Base-by-base conservation (phyloP, 2,113 vertebrate species). In the Potamarius usumacintae region DNA sequence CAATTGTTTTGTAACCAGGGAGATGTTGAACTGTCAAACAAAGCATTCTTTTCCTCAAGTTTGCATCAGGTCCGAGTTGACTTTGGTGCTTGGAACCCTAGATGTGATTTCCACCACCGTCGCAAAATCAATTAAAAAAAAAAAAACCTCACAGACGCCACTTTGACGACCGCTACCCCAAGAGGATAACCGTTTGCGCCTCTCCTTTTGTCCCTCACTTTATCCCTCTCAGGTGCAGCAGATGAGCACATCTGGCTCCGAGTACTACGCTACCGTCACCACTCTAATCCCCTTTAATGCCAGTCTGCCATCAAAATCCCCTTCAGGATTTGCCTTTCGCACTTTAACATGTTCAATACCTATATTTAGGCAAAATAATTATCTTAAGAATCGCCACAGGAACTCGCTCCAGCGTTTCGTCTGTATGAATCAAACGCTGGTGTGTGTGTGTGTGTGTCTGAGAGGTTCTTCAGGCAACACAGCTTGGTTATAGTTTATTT, bases 241-340 rank as follows among this genome's bases (percentile, higher is more conserved):
- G 81, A 62, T 7, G 27, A 83, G 17, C 58, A 53, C 80, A 87
- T 80, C 79, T 82, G 79, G 50, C 52, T 72, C n/a, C 22, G 27
- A 77, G 84, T 30, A 25, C 67, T 74, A 82, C n/a, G 15, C 42
- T 14, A 42, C 50, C 4, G 79, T 78, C 67, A 86, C 81, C 85
- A 74, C 82, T 53, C 12, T 84, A 87, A 89, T 86, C 88, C 69
- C 22, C 48, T 65, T 85, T 74, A 85, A 58, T 76, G 30, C 50
- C 81, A 79, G 63, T 86, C 69, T 67, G 52, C 25, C 48, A 20
- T 25, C 20, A 42, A 67, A 86, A 86, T 79, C 62, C 62, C 62
- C 60, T 67, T 52, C 50, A 50, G 83, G 69, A 74, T 60, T 57
- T 17, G 53, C 55, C 83, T 15, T 18, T 8, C 4, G 55, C 58